A percentile compares a stretch with the other conserved stretches of the same genome.
phyloP scores from a whole-genome alignment of 2,888 invertebrate genomes.

The Branchellion lobata region DNA sequence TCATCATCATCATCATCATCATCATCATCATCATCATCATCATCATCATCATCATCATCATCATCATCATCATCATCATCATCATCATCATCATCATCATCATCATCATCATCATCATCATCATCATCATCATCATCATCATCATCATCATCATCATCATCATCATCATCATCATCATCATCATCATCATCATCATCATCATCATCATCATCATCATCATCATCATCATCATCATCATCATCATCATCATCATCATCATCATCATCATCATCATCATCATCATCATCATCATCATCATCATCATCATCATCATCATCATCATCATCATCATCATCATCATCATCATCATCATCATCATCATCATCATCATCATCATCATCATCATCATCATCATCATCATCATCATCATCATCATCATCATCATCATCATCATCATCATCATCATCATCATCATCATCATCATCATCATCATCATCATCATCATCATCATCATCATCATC shows the following conservation, averaged over 20 bases:
- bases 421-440: constrained; percentile 26
- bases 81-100: constrained; percentile 17
- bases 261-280: constrained; percentile 13
- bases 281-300: neutral
- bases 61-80: constrained; percentile 32
- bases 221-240: constrained; percentile 24
- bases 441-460: constrained; percentile 6
- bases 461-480: constrained; percentile 6
- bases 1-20: constrained; percentile 22
- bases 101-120: constrained; percentile 6
- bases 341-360: neutral
- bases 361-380: constrained; percentile 23
- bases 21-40: constrained; percentile 24
- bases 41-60: no score
- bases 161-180: neutral
- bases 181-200: constrained; percentile 34
- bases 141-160: constrained; percentile 22
- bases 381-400: constrained; percentile 28
- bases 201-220: constrained; percentile 24
- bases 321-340: constrained; percentile 9
- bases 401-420: constrained; percentile 7
- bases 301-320: constrained; percentile 4
- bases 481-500: neutral
- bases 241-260: constrained; percentile 17
- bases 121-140: constrained; percentile 2